Base-by-base conservation (phyloP, 2,888 invertebrate species). In the Timema podura region DNA sequence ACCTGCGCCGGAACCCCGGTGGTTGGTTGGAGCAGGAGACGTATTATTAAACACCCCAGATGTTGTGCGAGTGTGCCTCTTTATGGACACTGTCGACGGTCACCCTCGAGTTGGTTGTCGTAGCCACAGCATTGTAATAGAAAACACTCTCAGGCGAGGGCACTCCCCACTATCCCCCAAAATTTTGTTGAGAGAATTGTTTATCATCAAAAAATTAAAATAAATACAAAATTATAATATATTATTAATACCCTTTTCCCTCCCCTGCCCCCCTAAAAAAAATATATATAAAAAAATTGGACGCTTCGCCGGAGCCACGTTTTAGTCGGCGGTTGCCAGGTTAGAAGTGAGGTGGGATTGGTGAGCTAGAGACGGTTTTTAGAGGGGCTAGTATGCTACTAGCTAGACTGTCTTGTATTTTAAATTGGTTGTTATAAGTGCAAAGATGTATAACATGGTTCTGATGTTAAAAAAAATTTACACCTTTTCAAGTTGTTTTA, bases 11-110 rank as follows among this genome's bases (percentile, higher is more conserved):
- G 86, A 94, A 95, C 85, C 98, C 98, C 76, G 98, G 98, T 81
- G 97, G 98, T 81, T 98, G 96, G 96, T 90, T 98, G 82, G 98
- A 98, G 86, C 92, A 93, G 85, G 98, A 98, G 88, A 98, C 98
- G 83, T 98, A 98, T 87, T 98, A 98, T 87, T 95, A 94, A 79
- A 87, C 69, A 47, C 16, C 46, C 61, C 48, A n/a, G 70, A 8
- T 66, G 64, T 67, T 48, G 65, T 65, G 70, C 70, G 67, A 71
- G 61, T 61, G 45, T 49, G 64, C 65, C 51, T 57, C 65, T 59
- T n/a, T n/a, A n/a, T n/a, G n/a, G n/a, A n/a, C n/a, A n/a, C n/a
- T n/a, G n/a, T 44, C 16, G 44, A 44, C 15, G 15, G 61, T 16
- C 44, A 44, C 61, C 16, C 61, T 11, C 61, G 73, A 68, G 64